A percentile compares a stretch with the other conserved stretches of the same genome.
phyloP scores from a whole-genome alignment of 1,140 invertebrate genomes.

The Plectus sambesii region DNA sequence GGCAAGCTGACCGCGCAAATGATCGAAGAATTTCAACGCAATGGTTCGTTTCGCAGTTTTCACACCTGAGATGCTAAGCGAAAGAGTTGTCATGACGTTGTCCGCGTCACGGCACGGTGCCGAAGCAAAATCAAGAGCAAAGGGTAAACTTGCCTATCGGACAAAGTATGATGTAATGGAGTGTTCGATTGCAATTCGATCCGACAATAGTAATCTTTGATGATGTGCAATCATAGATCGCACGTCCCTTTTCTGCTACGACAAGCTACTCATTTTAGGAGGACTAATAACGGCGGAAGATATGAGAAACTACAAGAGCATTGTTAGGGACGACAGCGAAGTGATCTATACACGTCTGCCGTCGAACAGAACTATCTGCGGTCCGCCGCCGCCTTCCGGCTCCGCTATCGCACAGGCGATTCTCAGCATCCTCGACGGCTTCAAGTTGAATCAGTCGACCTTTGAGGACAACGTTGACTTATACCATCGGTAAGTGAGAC shows the following conservation, averaged over 20 bases:
- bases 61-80: not conserved
- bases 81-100: constrained; percentile 4
- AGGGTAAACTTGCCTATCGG: too few species aligned
- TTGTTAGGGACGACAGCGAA: constrained; percentile 50
- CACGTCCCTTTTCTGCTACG: constrained; percentile 7
- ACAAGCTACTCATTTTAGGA: constrained; percentile 28
- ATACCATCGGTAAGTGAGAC: not conserved
- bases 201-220: too few species aligned
- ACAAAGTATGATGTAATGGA: too few species aligned
- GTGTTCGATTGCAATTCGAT: too few species aligned
- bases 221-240: too few species aligned
- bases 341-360: constrained; percentile 38
- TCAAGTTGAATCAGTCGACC: too few species aligned
- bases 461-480: not conserved
- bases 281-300: constrained; percentile 67
- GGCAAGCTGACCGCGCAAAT: constrained; percentile 25
- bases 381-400: constrained; percentile 23
- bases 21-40: constrained; percentile 27
- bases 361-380: constrained; percentile 12
- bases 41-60: constrained; percentile 22
- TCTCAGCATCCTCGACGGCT: constrained; percentile 19
- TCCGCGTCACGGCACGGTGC: too few species aligned
- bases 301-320: constrained; percentile 56
- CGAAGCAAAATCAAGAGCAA: too few species aligned
- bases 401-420: constrained; percentile 19